Percentiles rank a stretch among this genome's conserved stretches.
Conservation (phyloP, 1,140 invertebrate species). For the Drosophila simulans region DNA sequence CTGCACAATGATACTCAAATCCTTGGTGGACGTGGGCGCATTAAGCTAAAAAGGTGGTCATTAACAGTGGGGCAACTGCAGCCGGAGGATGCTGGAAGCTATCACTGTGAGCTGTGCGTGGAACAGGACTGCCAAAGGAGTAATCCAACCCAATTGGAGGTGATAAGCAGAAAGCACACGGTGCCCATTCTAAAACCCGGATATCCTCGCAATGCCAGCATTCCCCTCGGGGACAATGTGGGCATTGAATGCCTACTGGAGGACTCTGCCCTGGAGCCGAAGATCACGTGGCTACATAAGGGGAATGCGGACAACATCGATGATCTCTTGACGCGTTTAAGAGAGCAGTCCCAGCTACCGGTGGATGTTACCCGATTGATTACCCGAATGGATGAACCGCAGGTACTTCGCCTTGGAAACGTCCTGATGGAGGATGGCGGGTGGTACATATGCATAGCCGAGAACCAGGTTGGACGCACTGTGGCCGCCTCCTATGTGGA, state of each 20-base stretch:
- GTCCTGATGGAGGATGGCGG: constrained; percentile 94
- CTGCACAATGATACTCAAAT: constrained; percentile 86
- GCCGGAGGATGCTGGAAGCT: constrained; percentile 91
- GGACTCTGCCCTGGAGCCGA: constrained; percentile 90
- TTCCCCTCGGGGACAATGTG: constrained; percentile 88
- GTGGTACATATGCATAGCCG: constrained; percentile 96
- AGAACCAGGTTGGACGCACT: constrained; percentile 92
- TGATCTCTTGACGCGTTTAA: constrained; percentile 20
- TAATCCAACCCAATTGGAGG: constrained; percentile 84
- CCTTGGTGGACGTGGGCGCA: constrained; percentile 69
- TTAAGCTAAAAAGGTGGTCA: constrained; percentile 87
- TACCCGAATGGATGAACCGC: constrained; percentile 72
- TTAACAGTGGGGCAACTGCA: constrained; percentile 90
- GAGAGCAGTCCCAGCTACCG: not conserved
- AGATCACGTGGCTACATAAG: constrained; percentile 88
- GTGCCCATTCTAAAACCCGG: constrained; percentile 91
- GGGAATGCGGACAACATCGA: constrained; percentile 20
- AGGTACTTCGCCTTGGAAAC: constrained; percentile 91
- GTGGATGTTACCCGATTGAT: constrained; percentile 5
- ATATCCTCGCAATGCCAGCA: constrained; percentile 91
- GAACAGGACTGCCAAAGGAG: constrained; percentile 89
- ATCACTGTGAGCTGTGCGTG: constrained; percentile 94
- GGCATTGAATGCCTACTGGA: constrained; percentile 88
- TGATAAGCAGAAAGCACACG: constrained; percentile 87
- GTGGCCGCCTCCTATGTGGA: constrained; percentile 92